A percentile compares a stretch with the other conserved stretches of the same genome.
phyloP scores from a whole-genome alignment of 2,113 vertebrate genomes.

The Odontesthes bonariensis region DNA sequence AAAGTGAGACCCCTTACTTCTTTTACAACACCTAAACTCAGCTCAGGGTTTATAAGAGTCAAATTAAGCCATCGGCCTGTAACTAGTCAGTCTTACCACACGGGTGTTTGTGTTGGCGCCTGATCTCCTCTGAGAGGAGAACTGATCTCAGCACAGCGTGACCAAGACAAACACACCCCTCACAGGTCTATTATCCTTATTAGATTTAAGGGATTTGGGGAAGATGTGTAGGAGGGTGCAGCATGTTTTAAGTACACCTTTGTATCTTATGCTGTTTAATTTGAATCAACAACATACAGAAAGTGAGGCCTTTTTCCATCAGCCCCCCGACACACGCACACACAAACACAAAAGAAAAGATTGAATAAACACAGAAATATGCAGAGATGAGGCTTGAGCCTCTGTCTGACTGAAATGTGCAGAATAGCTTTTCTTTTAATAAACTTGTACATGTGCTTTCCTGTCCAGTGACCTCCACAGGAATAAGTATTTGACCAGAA shows the following conservation, averaged over 20 bases:
- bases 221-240: conserved; percentile 61
- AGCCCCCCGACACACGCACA: conserved; percentile 31
- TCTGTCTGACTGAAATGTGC: conserved; percentile 43
- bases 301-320: conserved; percentile 46
- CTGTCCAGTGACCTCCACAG: conserved; percentile 91
- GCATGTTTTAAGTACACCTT: conserved; percentile 62
- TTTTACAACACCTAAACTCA: conserved; percentile 57
- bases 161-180: conserved; percentile 75
- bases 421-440: conserved; percentile 27
- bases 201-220: conserved; percentile 72
- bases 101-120: conserved; percentile 73
- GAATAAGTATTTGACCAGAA: conserved; percentile 88
- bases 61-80: conserved; percentile 62
- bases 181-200: conserved; percentile 73
- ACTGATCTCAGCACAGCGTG: conserved; percentile 54
- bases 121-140: conserved; percentile 43
- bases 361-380: conserved; percentile 52
- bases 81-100: conserved; percentile 66
- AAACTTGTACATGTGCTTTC: conserved; percentile 49
- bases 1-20: conserved; percentile 49
- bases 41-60: conserved; percentile 44
- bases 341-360: conserved; percentile 33
- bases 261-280: conserved; percentile 44
- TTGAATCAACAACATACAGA: conserved; percentile 57
- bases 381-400: conserved; percentile 30